phyloP scores from a whole-genome alignment of 2,888 invertebrate genomes.

The Pemphredon lugubris region DNA sequence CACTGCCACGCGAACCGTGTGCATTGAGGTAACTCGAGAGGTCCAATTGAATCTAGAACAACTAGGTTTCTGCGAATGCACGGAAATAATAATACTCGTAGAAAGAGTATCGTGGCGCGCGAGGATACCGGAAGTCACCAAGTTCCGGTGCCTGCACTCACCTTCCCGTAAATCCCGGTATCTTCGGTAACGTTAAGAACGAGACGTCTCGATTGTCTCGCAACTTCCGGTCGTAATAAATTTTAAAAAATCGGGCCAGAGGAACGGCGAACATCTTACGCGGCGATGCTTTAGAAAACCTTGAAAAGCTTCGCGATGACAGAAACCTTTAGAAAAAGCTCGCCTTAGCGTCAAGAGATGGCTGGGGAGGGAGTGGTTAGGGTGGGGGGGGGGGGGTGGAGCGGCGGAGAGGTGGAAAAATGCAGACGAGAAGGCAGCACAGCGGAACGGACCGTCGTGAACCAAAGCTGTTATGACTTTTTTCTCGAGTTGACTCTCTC shows the following conservation, averaged over 20 bases:
- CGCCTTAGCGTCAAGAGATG: neutral
- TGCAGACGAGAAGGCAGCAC: constrained; percentile 27
- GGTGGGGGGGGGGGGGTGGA: constrained; percentile 7
- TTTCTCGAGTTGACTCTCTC: no score
- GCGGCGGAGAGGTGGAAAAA: constrained; percentile 21
- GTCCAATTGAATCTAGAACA: no score
- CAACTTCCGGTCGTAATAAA: constrained; percentile 5
- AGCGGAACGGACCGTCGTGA: constrained; percentile 57
- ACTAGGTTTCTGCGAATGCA: no score
- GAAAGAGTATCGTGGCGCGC: no score
- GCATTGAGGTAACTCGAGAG: no score
- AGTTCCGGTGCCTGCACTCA: no score
- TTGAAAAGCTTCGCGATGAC: constrained; percentile 27
- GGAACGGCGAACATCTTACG: constrained; percentile 3
- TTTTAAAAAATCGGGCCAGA: constrained; percentile 17
- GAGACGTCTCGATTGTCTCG: constrained; percentile 3
- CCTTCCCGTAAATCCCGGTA: neutral
- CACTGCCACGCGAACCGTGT: constrained; percentile 1
- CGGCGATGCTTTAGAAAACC: constrained; percentile 25
- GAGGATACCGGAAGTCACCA: no score
- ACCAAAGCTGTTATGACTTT: constrained; percentile 67
- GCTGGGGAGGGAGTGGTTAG: neutral
- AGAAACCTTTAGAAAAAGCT: constrained; percentile 43
- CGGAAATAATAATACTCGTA: no score
- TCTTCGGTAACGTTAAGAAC: neutral